Evolutionary conservation across 2,888 invertebrate genomes (phyloP).

Genomic region (Tetrapedia diversipes): DNA sequence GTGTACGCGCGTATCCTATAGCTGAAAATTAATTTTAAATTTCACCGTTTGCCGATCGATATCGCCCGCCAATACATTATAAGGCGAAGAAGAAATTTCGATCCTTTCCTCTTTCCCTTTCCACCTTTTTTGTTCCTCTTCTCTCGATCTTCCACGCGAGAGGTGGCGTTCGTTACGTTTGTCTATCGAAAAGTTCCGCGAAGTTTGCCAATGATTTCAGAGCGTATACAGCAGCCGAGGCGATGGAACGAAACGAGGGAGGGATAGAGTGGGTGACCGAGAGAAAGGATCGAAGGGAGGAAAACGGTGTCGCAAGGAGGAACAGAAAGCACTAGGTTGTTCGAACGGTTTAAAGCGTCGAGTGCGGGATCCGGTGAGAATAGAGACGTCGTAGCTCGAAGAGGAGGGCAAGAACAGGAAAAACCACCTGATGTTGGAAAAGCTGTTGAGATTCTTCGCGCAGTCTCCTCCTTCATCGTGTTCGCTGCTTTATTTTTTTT

Average conservation of each 20-base stretch:
- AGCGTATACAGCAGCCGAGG: constrained; percentile 20
- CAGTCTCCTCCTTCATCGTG: constrained; percentile 28
- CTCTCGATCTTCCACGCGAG: constrained; percentile 9
- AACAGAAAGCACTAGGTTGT: constrained; percentile 52
- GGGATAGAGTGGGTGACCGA: constrained; percentile 19
- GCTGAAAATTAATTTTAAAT: constrained; percentile 67
- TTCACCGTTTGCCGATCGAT: constrained; percentile 52
- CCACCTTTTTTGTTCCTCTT: background rate
- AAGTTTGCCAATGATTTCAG: constrained; percentile 43
- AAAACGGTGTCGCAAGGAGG: constrained; percentile 36
- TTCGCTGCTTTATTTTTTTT: constrained; percentile 14
- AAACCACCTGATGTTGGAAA: constrained; percentile 53
- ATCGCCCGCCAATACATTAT: constrained; percentile 24
- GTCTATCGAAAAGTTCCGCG: constrained; percentile 51
- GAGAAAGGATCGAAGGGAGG: constrained; percentile 29
- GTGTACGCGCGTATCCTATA: constrained; percentile 40
- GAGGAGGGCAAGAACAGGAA: constrained; percentile 52
- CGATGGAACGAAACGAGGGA: background rate
- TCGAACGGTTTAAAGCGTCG: constrained; percentile 56
- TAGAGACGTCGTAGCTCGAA: constrained; percentile 42
- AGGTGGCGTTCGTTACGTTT: constrained; percentile 41
- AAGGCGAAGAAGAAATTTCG: constrained; percentile 19
- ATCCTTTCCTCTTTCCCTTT: background rate
- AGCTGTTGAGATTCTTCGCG: constrained; percentile 32
- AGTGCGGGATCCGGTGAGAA: constrained; percentile 43